phyloP scores from a whole-genome alignment of 92 coral and sea anemone genomes.

The Hydrozoanthus gracilis region DNA sequence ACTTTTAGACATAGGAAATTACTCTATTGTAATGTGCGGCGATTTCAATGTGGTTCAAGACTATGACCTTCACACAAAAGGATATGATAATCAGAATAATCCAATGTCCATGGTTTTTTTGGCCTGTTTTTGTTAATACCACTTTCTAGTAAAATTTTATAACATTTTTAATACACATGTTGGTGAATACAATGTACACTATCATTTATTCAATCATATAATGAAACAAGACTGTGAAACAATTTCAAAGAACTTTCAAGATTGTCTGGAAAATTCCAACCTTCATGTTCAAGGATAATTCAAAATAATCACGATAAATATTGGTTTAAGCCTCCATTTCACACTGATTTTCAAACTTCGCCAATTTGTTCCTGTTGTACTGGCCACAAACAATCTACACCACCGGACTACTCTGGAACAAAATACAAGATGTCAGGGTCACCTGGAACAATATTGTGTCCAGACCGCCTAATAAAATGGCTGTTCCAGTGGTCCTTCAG shows the following conservation, averaged over 20 bases:
- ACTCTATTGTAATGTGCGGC: too few species aligned
- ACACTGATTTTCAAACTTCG: conserved; percentile 12
- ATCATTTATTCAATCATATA: conserved; percentile 14
- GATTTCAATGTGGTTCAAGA: too few species aligned
- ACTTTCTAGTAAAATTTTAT: conserved; percentile 6
- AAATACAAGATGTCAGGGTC: conserved; percentile 21
- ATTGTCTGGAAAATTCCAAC: conserved; percentile 20
- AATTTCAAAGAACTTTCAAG: conserved; percentile 14
- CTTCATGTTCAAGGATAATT: conserved; percentile 6
- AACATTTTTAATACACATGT: conserved; percentile 6
- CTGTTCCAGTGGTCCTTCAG: conserved; percentile 11
- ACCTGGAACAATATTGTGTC: conserved; percentile 19
- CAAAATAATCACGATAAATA: conserved; percentile 19
- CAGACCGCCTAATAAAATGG: conserved; percentile 6
- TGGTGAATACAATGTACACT: neutral
- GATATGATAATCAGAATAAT: too few species aligned
- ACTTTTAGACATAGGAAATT: too few species aligned
- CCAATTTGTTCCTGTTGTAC: conserved; percentile 18
- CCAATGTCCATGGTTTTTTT: too few species aligned
- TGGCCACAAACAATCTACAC: conserved; percentile 9
- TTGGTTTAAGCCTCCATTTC: conserved; percentile 12
- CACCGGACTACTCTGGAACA: conserved; percentile 19
- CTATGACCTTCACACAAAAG: too few species aligned
- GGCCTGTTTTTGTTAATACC: too few species aligned
- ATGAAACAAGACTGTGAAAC: conserved; percentile 24